A percentile compares a stretch with the other conserved stretches of the same genome.
Evolutionary conservation across 2,113 vertebrate genomes (phyloP).

Genomic region (Scomber japonicus): DNA sequence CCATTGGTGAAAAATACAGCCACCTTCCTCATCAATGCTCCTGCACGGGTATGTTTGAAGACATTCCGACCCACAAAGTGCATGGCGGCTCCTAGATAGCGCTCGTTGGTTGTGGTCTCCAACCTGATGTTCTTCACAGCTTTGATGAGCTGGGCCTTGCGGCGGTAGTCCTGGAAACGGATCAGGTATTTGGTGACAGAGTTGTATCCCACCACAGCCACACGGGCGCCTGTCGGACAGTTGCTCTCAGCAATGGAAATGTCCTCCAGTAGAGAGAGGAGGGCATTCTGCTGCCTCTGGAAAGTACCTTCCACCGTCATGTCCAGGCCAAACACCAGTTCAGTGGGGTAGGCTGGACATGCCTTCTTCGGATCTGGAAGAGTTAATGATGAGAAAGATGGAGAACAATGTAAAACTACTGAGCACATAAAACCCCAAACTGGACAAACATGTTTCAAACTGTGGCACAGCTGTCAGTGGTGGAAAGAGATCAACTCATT

Average conservation of each 20-base stretch:
- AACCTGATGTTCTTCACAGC: constrained; percentile 81
- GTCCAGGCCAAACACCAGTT: constrained; percentile 91
- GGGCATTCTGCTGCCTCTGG: constrained; percentile 85
- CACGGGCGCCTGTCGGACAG: constrained; percentile 88
- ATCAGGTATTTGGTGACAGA: constrained; percentile 84
- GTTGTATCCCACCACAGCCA: constrained; percentile 87
- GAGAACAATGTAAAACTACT: too few species aligned
- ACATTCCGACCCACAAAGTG: constrained; percentile 88
- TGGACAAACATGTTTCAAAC: too few species aligned
- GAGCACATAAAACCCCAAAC: too few species aligned
- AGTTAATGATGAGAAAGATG: neutral
- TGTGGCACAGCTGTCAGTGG: too few species aligned
- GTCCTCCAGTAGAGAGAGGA: constrained; percentile 83
- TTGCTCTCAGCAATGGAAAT: constrained; percentile 87
- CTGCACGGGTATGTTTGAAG: constrained; percentile 87
- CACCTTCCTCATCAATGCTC: constrained; percentile 87
- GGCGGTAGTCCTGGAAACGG: constrained; percentile 88
- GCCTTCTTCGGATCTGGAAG: constrained; percentile 59
- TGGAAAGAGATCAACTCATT: too few species aligned
- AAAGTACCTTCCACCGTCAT: constrained; percentile 89
- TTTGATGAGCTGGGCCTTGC: constrained; percentile 77
- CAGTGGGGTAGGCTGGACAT: constrained; percentile 89
- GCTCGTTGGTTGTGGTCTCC: constrained; percentile 79
- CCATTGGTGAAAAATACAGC: constrained; percentile 88
- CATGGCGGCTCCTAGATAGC: constrained; percentile 88